Evolutionary conservation across 2,113 vertebrate species (phyloP), one percentile per base, ranked within the genome.

Genomic region (Dermatemys mawii): DNA sequence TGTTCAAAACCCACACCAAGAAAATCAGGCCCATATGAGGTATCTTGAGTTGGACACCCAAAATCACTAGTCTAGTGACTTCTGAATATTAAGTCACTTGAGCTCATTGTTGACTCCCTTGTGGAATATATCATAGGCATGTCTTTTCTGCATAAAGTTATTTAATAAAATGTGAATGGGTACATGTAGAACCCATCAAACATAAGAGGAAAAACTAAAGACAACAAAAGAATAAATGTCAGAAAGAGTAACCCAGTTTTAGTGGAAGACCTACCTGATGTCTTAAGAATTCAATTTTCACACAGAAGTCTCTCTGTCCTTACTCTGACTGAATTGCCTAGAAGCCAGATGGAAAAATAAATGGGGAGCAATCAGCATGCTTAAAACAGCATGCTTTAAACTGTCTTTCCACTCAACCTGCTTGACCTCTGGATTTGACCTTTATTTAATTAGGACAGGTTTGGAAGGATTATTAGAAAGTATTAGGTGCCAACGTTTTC

Each of bases 391-490:
- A 5, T 3, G 78, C 81, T 93, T 87, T 55, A 67, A 63, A 88
- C 46, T 80, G 53, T 41, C 81, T 84, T 32, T 63, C 57, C 14
- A 2, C 29, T 26, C 87, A 44, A 0, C 49, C 81, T 53, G 51
- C 1, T 88, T 67, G 93, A 63, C 86, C 94, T 32, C 87, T 4
- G 38, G 49, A 86, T 60, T 79, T 93, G 94, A 84, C 67, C 91
- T 86, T 41, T 70, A 2, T 76, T 84, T 88, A 86, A 88, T 2
- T 93, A 92, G 85, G 91, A 84, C 10, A 38, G 6, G 86, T n/a
- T 83, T 83, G 93, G 51, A 49, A 83, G 81, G 9, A 21, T 78
- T 19, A 1, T 79, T 16, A 0, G 49, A 2, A 57, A 70, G 73
- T 63, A 2, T 38, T 5, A 5, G 70, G 13, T 10, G 49, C 11